Base-by-base conservation (phyloP, 2,797 vertebrate genomes). In the Cossypha heuglini region DNA sequence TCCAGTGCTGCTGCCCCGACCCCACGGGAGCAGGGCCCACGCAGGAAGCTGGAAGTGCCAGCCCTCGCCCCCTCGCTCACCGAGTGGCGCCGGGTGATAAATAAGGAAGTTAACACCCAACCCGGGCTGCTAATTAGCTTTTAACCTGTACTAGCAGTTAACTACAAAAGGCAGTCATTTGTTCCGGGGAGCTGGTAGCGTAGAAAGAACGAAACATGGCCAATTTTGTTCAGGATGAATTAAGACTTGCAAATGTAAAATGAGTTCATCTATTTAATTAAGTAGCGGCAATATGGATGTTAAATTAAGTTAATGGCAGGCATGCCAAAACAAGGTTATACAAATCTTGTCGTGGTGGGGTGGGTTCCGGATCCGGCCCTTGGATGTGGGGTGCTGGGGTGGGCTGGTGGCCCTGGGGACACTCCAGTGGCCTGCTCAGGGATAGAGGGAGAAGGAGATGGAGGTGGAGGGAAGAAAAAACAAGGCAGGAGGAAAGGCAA, bases 181-280 rank as follows among this genome's bases (percentile, higher is more conserved):
- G 96, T 97, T 96, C 96, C 97, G 76, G 94, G 93, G 96, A 97
- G 87, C 96, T 94, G 96, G 91, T 95, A 58, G 96, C 46, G 87
- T 89, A 93, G 96, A 97, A 94, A 96, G 96, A 92, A 91, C 96
- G 91, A 94, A 97, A 96, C 96, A 77, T 26, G 84, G 96, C 96
- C 95, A 96, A 66, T 97, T 97, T 96, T 97, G 95, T 91, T 96
- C 95, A 93, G 96, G 97, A 96, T 98, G 97, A 97, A 97, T 97
- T 97, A 97, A 97, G 96, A 96, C 97, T 97, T 94, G 87, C 94
- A 94, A 95, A 96, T 96, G 95, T 89, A 88, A 94, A 96, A 96
- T 93, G 97, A 97, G 97, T 97, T 97, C 96, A 97, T 98, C 97
- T 97, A 95, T 97, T 98, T 98, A 97, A 98, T 97, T 97, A 96